Base-by-base conservation (phyloP, 2,888 invertebrate genomes). In the Galerucella pusilla region DNA sequence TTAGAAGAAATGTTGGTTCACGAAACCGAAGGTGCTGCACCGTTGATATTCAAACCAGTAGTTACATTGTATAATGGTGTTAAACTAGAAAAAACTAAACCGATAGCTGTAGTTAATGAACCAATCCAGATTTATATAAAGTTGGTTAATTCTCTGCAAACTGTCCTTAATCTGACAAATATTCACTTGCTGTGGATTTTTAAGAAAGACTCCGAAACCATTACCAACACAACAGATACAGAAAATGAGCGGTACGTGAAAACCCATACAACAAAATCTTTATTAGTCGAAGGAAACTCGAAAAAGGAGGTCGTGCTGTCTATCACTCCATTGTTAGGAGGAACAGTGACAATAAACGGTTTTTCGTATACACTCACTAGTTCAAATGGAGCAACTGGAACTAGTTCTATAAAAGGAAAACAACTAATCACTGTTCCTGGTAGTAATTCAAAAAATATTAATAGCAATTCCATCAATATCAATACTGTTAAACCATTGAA, bases 21-120 rank as follows among this genome's bases (percentile, higher is more conserved):
- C 76, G 93, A 92, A 76, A 92, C 92, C 3, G 91, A 91, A 74
- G 93, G 93, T 67, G 89, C 91, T 2, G 89, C 92, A 28, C 92
- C 94, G 6, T 91, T 94, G 89, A 91, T 94, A 78, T 96, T 96
- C 86, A 94, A 93, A 84, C 96, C 96, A 0, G 92, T 93, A 1
- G 88, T 93, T 45, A 93, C 94, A 78, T 88, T 96, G 70, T 94
- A 94, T 84, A 93, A 92, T 0, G 90, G 90, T 78, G 89, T 89
- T 73, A 92, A 92, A 73, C 92, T 94, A 77, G 92, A 92, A 80
- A 89, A 88, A 65, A 88, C 88, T 67, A 91, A 91, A 83, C 94
- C 96, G 2, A 88, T 93, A 28, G 93, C 93, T 11, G 92, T 95
- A 66, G 91, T 94, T 81, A 93, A 93, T 85, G 97, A 97, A 86